Base-by-base conservation (phyloP, 1,140 invertebrate genomes). In the Wasmannia auropunctata region DNA sequence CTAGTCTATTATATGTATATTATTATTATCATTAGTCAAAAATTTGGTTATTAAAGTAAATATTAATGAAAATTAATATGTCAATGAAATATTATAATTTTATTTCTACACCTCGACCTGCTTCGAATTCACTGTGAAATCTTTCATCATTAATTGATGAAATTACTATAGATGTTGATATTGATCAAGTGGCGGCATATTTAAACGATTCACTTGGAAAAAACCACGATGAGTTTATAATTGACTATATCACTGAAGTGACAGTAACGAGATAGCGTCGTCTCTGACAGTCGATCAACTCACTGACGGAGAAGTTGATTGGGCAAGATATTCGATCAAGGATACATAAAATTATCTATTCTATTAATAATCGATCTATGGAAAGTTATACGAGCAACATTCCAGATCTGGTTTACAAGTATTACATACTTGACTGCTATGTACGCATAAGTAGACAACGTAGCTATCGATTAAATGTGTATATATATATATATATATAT, bases 181-280 rank as follows among this genome's bases (percentile, higher is more conserved):
- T 75, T 77, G 40, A 77, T 76, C 31, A 56, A 62, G 37, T 62
- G 49, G 22, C 40, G n/a, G 34, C 28, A 63, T 62, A 40, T 77
- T 77, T 77, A 80, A 79, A 69, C 4, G 37, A 63, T 0, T n/a
- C n/a, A n/a, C 31, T 80, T 69, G 43, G 43, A 31, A 40, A 80
- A 80, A 51, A 14, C 43, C 22, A 22, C 7, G n/a, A n/a, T 37
- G 60, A 51, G 8, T 80, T 14, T 69, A 0, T 58, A 37, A 37
- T 77, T 46, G n/a, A 49, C 16, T 46, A 16, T 67, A 0, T 46
- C 43, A 16, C 14, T 67, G 31, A 67, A 79, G 40, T 79, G 60
- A 65, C 19, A 65, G n/a, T 34, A 77, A 43, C n/a, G 28, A 79
- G 28, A 51, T 76, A 58, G 22, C 34, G 31, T 80, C 62, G 14